Base-by-base conservation (phyloP, 1,140 invertebrate species). In the Steinernema khuongi region DNA sequence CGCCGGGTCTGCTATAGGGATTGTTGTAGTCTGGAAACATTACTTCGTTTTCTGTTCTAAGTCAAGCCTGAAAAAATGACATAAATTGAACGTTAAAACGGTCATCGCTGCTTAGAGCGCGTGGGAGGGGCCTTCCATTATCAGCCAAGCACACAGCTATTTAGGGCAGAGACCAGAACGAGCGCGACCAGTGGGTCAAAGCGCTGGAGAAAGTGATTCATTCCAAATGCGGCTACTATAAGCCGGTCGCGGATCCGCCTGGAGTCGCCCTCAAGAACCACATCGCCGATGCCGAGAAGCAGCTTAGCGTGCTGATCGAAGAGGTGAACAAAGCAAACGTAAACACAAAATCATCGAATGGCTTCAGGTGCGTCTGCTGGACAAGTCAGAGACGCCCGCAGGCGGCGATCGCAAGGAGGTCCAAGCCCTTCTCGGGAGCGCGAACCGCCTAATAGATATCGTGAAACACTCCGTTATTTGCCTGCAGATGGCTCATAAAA, bases 241-340 rank as follows among this genome's bases (percentile, higher is more conserved):
- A 80, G 73, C 81, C 81, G 17, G 77, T 60, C 1, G 74, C 74
- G 28, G 77, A 79, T 17, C 75, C 81, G 30, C 80, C 80, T 14
- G 29, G 77, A 28, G 71, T 76, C 70, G 82, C 71, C 84, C 93
- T 98, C 86, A 93, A 96, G 86, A 90, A 91, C 33, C 93, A 94
- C 86, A 90, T 98, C 32, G 90, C 92, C 0, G 94, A 97, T 88
- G 93, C 94, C 19, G 95, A 98, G 88, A 92, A 92, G 30, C 98
- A 97, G 87, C 89, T 98, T 50, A 94, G 97, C 88, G 89, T 97
- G 70, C 90, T 99, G 85, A 96, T 97, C 76, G 93, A 97, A 79
- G 93, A 97, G 87, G 91, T 88, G 2, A 81, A 86, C 79, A 93
- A n/a, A 26, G 26, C 66, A 7, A 73, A 36, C n/a, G 66, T 73